Base-by-base conservation (phyloP, 2,888 invertebrate species). In the Phorcus lineatus region DNA sequence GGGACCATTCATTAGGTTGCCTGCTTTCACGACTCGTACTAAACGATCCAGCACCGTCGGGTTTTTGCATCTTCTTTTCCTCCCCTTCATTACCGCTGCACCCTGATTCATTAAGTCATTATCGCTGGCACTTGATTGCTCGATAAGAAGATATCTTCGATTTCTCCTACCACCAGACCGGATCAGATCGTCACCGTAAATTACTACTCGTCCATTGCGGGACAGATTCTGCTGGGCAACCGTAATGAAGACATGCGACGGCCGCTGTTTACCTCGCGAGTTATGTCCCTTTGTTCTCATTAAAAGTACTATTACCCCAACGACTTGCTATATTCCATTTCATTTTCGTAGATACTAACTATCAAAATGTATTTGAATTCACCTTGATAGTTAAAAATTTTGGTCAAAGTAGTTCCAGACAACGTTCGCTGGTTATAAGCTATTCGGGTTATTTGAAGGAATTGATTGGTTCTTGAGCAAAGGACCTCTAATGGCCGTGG, bases 71-170 rank as follows among this genome's bases (percentile, higher is more conserved):
- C 62, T 19, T 67, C 70, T 52, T 24, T 70, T 54, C 24, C 62
- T 31, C 77, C 55, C 77, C 28, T 55, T 77, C 55, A 77, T 77
- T 77, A 77, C 52, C 31, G 36, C 77, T 24, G 40, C 19, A 57
- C 77, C 52, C 54, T 31, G 78, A 67, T 78, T 78, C 78, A 78
- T 78, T 78, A 78, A 78, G 67, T 78, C 70, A 70, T 78, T 78
- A 78, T 77, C 36, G 57, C 22, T 77, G n/a, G 57, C 55, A 36
- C 22, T 54, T 57, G 77, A 77, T 77, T 77, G 77, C 77, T 55
- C 36, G 77, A 77, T 77, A 77, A 77, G 77, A 77, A 77, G 77
- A 77, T 77, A 55, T 54, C 74, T 74, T 74, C 74, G 74, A 74
- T 74, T 74, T 16, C 47, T 24, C 24, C 52, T 47, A 24, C 70